Base-by-base conservation (phyloP, 1,140 invertebrate genomes). In the Helicoverpa armigera region DNA sequence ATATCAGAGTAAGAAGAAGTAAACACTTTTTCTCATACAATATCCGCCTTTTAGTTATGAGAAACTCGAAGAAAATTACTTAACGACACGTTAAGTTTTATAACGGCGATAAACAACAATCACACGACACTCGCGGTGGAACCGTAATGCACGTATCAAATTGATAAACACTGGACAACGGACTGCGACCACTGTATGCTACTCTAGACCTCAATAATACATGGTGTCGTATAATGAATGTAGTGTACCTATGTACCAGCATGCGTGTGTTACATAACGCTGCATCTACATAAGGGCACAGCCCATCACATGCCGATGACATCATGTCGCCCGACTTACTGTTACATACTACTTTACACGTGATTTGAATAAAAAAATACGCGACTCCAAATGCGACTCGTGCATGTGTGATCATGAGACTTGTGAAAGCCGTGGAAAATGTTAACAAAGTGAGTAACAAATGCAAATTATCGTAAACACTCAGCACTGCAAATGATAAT, bases 241-340 rank as follows among this genome's bases (percentile, higher is more conserved):
- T 43, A 23, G n/a, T 63, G 43, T 53, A 51, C 16, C 16, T 16
- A 70, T 51, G 31, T 56, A 79, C 85, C 23, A 29, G 31, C 73
- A 63, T 53, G 18, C 23, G 16, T 51, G 43, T 87, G 85, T 90
- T 91, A 90, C 80, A 89, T 90, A 90, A 92, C 86, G 78, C 80
- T 85, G 85, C 85, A 89, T 85, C 88, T 87, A 89, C 84, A 83
- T 86, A 88, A 85, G 87, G 89, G 89, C 88, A 89, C 83, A 86
- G 89, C 82, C 89, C 89, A 89, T 87, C 86, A 87, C 90, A 92
- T 90, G 90, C 90, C 90, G 90, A 91, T 94, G 92, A 94, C 91
- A 92, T 94, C 92, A 92, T 88, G 87, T 87, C 90, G 87, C 85
- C 69, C 82, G 82, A 87, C 89, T 87, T 91, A 94, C 91, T 90